These are phyloP conservation scores for Pterophyllum scalare DNA, from an alignment of 2,113 vertebrate species.

Conservation along the genomic window DNA sequence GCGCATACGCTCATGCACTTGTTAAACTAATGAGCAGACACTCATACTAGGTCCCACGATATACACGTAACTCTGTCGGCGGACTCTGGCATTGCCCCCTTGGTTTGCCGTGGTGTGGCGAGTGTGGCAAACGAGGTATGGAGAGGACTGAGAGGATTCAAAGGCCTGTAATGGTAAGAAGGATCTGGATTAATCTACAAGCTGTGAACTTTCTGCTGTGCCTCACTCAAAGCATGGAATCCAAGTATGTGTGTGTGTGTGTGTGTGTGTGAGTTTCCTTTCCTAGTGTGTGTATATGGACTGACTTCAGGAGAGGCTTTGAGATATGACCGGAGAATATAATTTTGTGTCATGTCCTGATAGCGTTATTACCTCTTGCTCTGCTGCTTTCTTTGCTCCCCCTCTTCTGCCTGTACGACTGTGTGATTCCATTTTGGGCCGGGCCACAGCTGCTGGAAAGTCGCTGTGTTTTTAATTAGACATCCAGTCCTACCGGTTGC, in stretches of 20 bases:
- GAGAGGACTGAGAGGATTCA: constrained; percentile 85
- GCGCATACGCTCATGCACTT: constrained; percentile 69
- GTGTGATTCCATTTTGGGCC: constrained; percentile 81
- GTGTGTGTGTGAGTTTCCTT: neutral
- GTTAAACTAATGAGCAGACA: constrained; percentile 57
- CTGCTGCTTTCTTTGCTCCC: constrained; percentile 39
- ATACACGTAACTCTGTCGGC: constrained; percentile 68
- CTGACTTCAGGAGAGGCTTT: neutral
- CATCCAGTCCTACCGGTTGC: constrained; percentile 69
- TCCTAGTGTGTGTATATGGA: constrained; percentile 6
- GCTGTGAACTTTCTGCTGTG: constrained; percentile 10
- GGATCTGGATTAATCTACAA: constrained; percentile 26
- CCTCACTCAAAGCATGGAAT: constrained; percentile 1
- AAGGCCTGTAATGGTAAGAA: constrained; percentile 88
- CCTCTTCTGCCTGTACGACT: constrained; percentile 37
- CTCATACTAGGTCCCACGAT: neutral
- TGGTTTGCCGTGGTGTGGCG: constrained; percentile 79
- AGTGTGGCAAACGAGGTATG: constrained; percentile 82
- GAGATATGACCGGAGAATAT: neutral
- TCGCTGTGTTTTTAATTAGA: constrained; percentile 84
- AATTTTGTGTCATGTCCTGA: constrained; percentile 15
- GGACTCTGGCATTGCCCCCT: constrained; percentile 74
- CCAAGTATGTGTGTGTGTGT: neutral
- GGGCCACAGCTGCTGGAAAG: constrained; percentile 79
- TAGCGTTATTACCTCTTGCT: constrained; percentile 10